Base-by-base conservation (phyloP, 2,797 vertebrate species). In the Betta splendens region DNA sequence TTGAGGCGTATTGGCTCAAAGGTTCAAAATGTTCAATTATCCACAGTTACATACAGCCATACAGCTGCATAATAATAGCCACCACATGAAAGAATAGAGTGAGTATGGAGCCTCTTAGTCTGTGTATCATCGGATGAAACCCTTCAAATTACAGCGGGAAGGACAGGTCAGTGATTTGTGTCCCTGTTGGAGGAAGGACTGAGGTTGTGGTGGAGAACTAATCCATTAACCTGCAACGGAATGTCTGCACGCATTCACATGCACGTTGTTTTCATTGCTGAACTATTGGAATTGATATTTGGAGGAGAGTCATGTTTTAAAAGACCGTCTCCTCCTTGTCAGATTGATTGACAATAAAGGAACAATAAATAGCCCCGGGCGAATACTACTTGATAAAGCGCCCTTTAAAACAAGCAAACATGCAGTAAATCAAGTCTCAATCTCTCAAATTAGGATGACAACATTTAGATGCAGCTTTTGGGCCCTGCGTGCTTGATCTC, bases 1-100 rank as follows among this genome's bases (percentile, higher is more conserved):
- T 77, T 43, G 65, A 79, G 72, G 67, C 77, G 15, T 62, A 62
- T 77, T 77, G 72, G 82, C 77, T 85, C 68, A 68, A 84, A 75
- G 80, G 80, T 85, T 87, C 71, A 78, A 75, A 74, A 65, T 75
- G 71, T 73, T 70, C 76, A 81, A 75, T 83, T 84, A 83, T 60
- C 43, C 72, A 65, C 57, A 60, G 65, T n/a, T n/a, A n/a, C n/a
- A n/a, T n/a, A n/a, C n/a, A 68, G 16, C 32, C 70, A 52, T 38
- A 50, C 61, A 65, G 50, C 67, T 48, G 40, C 32, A 58, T 59
- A 67, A 65, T 64, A 76, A 66, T 54, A 68, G 60, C 46, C 39
- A 25, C 17, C 32, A 57, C 26, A 76, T 53, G 26, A 17, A 44
- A 16, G 61, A 23, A 52, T 58, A 6, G 48, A 12, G 63, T 55